Base-by-base conservation (phyloP, 2,113 vertebrate species). In the Buteo buteo region DNA sequence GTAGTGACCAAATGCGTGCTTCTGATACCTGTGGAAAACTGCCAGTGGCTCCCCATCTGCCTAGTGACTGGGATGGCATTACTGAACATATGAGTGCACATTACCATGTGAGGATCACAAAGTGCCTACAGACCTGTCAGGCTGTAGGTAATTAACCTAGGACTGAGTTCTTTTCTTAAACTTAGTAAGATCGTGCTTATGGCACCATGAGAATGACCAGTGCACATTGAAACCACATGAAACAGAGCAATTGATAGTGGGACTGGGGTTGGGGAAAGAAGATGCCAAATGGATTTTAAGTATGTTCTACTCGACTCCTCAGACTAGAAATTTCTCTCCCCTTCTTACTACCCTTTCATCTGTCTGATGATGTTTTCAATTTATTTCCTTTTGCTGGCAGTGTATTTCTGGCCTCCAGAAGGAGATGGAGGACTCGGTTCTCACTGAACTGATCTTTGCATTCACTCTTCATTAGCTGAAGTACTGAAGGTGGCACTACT, bases 391-490 rank as follows among this genome's bases (percentile, higher is more conserved):
- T 77, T 66, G 42, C 86, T 91, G 47, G 44, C 47, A 44, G 64
- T 82, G 17, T 87, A 25, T 83, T 79, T 97, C 64, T 72, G 65
- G 32, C 45, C 40, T 82, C 66, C 82, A 84, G 50, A 62, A 92
- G 34, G 54, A 87, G n/a, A 52, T 64, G 29, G 25, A 88, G 8
- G 73, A 25, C 40, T 73, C 4, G 4, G 34, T 82, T 29, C 42
- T 82, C 47, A 67, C 16, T 59, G 45, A 81, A 86, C 44, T 62
- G 14, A 36, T 65, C 21, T 69, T 19, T 54, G 12, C 26, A 16
- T 82, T 74, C 31, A 32, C 11, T 88, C 40, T 70, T 79, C 90
- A 61, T 86, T 80, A 90, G 25, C 65, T 86, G 42, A 81, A 81
- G 44, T 80, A 50, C 42, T 52, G 42, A 78, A 87, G 47, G 45